phyloP scores from a whole-genome alignment of 2,113 vertebrate genomes.

The Heteronetta atricapilla region DNA sequence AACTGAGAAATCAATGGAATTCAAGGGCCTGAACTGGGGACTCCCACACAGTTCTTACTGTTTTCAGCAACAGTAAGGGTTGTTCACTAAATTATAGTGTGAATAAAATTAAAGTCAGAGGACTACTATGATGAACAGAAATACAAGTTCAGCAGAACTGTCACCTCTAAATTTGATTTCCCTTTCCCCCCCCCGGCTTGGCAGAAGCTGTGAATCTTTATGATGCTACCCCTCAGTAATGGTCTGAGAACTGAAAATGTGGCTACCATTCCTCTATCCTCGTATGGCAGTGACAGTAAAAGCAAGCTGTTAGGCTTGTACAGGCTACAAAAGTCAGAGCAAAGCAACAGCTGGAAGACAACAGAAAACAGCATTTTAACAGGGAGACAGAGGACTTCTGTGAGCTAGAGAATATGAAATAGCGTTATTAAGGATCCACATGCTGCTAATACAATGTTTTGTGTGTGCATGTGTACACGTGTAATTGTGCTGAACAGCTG shows the following conservation, averaged over 20 bases:
- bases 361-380: neutral
- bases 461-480: too few species aligned
- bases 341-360: neutral
- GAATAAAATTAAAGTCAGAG: neutral
- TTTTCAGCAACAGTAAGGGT: neutral
- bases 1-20: neutral
- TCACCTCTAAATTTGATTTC: neutral
- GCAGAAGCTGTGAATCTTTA: neutral
- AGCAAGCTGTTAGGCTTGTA: fast-evolving
- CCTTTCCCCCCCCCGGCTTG: neutral
- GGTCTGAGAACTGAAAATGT: neutral
- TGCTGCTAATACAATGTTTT: neutral
- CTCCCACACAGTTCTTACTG: neutral
- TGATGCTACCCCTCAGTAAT: neutral
- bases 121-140: neutral
- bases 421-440: neutral
- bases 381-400: neutral
- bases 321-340: neutral
- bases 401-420: neutral
- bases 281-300: neutral
- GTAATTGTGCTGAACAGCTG: neutral
- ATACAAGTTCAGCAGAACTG: neutral
- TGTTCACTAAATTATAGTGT: neutral
- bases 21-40: too few species aligned
- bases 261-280: neutral